phyloP scores from a whole-genome alignment of 64 coral and sea anemone genomes.

The Montipora sp. region DNA sequence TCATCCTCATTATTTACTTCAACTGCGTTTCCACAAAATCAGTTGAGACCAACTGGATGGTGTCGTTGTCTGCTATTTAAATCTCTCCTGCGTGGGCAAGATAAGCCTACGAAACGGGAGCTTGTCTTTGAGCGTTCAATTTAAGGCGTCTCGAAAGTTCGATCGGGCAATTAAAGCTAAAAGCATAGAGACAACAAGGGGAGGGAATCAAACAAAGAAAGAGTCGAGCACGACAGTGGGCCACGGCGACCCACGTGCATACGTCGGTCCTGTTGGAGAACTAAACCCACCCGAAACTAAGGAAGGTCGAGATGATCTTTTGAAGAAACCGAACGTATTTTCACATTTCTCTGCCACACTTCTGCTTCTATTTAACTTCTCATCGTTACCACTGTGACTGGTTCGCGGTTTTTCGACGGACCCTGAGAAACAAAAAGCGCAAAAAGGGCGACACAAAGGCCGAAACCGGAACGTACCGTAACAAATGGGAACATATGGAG shows the following conservation, averaged over 20 bases:
- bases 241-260: background rate
- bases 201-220: background rate
- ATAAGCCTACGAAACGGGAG: background rate
- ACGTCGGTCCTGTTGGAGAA: no score
- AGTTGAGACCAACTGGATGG: no score
- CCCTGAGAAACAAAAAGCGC: background rate
- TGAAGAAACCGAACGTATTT: background rate
- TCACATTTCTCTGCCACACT: no score
- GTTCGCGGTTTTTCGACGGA: background rate
- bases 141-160: background rate
- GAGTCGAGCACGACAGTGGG: background rate
- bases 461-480: background rate
- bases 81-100: background rate
- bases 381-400: no score
- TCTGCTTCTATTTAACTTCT: background rate
- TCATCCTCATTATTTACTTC: no score
- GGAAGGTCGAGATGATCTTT: background rate
- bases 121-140: background rate
- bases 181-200: background rate
- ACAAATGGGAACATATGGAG: conserved; percentile 5
- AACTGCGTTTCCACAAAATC: no score
- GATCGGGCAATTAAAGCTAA: background rate
- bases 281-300: no score
- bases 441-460: background rate
- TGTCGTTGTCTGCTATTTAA: background rate